phyloP scores from a whole-genome alignment of 2,113 vertebrate genomes.

The Lutjanus erythropterus region DNA sequence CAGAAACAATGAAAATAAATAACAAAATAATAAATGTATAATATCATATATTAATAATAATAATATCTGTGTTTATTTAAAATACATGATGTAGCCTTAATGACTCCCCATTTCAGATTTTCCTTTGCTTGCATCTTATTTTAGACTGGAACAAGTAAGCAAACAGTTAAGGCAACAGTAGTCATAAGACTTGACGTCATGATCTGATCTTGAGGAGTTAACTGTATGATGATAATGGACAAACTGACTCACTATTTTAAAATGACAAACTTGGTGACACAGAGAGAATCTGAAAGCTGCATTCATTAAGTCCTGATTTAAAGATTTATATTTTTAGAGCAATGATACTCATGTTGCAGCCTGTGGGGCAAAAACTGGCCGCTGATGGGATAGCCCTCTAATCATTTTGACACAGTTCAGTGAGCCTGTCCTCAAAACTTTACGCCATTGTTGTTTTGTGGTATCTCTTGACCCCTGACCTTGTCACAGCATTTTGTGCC shows the following conservation, averaged over 20 bases:
- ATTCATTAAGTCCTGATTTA: neutral
- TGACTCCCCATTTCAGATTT: neutral
- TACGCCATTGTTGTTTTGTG: too few relatives aligned
- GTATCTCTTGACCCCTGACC: too few relatives aligned
- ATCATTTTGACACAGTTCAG: too few relatives aligned
- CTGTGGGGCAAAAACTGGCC: too few relatives aligned
- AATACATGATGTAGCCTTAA: neutral
- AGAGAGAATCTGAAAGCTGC: neutral
- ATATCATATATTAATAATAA: too few relatives aligned
- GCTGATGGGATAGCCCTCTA: too few relatives aligned
- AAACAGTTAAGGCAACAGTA: neutral
- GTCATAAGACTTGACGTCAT: constrained; percentile 6
- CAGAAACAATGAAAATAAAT: too few relatives aligned
- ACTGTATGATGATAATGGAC: constrained; percentile 6
- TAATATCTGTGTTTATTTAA: neutral
- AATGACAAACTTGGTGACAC: neutral
- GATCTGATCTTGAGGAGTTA: neutral
- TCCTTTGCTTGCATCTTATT: neutral
- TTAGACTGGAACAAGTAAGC: neutral
- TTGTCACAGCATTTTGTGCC: too few relatives aligned
- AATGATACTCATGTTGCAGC: too few relatives aligned
- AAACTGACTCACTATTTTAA: constrained; percentile 26
- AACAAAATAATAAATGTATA: too few relatives aligned
- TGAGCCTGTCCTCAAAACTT: too few relatives aligned
- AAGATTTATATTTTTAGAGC: too few relatives aligned